Conservation (phyloP, 2,797 vertebrate genomes). For the Girardinus metallicus region DNA sequence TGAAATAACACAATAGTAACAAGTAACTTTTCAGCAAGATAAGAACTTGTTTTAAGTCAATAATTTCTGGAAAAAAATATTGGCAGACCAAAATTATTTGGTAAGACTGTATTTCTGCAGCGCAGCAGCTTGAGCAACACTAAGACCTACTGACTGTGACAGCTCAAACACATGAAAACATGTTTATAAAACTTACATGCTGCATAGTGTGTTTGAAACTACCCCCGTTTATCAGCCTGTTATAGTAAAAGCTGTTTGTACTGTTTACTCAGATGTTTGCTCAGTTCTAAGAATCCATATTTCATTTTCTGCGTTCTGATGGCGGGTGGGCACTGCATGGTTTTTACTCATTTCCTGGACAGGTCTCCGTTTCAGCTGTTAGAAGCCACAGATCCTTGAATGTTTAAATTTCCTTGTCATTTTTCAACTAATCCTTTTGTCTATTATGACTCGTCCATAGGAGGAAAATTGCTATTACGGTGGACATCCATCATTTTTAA, state of each 20-base stretch:
- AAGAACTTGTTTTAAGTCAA: too few species aligned
- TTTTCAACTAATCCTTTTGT: slow-evolving; percentile 5
- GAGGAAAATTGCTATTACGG: background rate
- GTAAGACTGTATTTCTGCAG: too few species aligned
- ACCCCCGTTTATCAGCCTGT: background rate
- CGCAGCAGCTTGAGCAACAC: too few species aligned
- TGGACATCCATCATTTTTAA: slow-evolving; percentile 10
- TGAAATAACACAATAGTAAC: too few species aligned
- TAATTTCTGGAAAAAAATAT: too few species aligned
- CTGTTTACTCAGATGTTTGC: background rate
- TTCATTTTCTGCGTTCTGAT: background rate
- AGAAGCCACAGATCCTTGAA: background rate
- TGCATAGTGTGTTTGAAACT: background rate
- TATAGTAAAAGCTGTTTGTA: background rate
- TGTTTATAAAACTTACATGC: too few species aligned
- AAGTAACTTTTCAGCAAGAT: too few species aligned
- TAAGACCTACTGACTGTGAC: too few species aligned
- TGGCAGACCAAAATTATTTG: too few species aligned
- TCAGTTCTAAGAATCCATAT: background rate
- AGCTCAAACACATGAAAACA: too few species aligned
- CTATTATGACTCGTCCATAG: background rate
- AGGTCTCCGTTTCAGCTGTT: background rate
- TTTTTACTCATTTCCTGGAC: background rate
- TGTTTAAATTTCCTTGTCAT: background rate
- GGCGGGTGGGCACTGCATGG: background rate